phyloP scores from a whole-genome alignment of 1,140 invertebrate species.

The Melanaphis sacchari region DNA sequence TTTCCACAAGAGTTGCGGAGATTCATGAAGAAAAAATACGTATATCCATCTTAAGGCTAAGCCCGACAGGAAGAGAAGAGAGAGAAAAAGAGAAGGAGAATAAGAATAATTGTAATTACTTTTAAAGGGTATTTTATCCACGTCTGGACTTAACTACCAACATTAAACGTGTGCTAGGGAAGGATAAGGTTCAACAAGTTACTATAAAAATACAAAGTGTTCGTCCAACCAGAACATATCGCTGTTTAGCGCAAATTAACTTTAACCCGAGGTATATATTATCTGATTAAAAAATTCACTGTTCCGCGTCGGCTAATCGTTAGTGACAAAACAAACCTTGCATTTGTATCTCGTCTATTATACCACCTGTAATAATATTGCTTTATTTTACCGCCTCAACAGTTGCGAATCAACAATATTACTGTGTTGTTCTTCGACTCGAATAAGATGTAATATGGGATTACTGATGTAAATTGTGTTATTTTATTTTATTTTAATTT shows the following conservation, averaged over 20 bases:
- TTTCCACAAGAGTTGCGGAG: neutral
- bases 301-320: neutral
- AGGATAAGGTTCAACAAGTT: neutral
- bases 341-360: too few relatives aligned
- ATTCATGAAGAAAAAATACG: neutral
- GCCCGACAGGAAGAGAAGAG: neutral
- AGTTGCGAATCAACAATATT: neutral
- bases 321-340: neutral
- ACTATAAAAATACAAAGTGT: neutral
- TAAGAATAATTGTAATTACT: neutral
- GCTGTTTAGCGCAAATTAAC: conserved; percentile 2
- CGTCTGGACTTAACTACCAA: neutral
- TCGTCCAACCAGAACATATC: neutral
- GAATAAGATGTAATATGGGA: neutral
- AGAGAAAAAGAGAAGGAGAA: neutral
- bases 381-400: neutral
- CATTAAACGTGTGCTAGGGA: neutral
- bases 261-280: neutral
- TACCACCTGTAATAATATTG: neutral
- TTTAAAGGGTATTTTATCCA: neutral
- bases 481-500: neutral
- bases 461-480: neutral
- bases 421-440: neutral
- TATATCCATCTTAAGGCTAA: neutral
- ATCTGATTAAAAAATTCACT: neutral